Evolutionary conservation across 2,797 vertebrate genomes (phyloP).

Genomic region (Acanthis flammea): DNA sequence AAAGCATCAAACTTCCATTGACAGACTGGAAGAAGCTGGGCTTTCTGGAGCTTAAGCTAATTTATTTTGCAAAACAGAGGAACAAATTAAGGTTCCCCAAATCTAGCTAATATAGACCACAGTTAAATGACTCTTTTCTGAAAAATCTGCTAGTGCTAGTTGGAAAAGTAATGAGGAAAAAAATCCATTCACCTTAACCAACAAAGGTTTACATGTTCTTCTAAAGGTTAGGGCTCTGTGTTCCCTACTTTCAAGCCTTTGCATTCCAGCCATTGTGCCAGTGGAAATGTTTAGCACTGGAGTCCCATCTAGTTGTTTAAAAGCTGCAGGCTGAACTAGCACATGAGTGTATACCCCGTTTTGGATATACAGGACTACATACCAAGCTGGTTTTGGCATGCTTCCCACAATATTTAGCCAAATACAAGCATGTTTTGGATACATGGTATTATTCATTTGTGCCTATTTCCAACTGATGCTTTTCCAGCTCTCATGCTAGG

Average conservation of each 20-base stretch:
- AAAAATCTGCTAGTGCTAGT: neutral
- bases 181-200: neutral
- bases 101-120: neutral
- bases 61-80: neutral
- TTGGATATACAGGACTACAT: neutral
- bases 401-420: constrained; percentile 1
- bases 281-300: constrained; percentile 17
- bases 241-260: neutral
- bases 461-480: neutral
- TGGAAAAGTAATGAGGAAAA: neutral
- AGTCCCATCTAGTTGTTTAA: neutral
- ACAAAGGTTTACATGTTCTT: neutral
- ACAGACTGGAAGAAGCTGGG: neutral
- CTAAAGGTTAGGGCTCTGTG: neutral
- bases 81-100: neutral
- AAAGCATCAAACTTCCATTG: neutral
- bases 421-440: neutral
- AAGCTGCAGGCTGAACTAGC: neutral
- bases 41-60: neutral
- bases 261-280: constrained; percentile 18
- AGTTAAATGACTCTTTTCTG: neutral
- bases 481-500: neutral
- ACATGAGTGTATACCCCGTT: neutral
- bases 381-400: constrained; percentile 5
- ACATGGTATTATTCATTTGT: neutral